A percentile compares a stretch with the other conserved stretches of the same genome.
phyloP scores from a whole-genome alignment of 2,888 invertebrate species.

The Microdon myrmicae region DNA sequence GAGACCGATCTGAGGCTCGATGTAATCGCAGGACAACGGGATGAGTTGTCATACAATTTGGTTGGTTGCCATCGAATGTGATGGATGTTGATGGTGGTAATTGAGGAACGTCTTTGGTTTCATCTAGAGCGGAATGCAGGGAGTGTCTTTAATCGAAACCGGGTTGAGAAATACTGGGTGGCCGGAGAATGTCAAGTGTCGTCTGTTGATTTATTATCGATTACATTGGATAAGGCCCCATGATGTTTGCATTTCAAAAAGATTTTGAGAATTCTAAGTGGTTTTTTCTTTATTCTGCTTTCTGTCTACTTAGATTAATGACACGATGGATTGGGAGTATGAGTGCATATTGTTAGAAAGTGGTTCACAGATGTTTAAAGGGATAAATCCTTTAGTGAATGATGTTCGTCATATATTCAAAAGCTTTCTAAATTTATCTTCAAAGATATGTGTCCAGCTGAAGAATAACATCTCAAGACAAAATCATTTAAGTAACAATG shows the following conservation, averaged over 20 bases:
- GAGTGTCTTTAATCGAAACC: slow-evolving; percentile 28
- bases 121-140: slow-evolving; percentile 19
- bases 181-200: slow-evolving; percentile 25
- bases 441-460: too few species aligned
- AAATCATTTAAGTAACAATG: too few species aligned
- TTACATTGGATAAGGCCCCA: slow-evolving; percentile 29
- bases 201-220: slow-evolving; percentile 42
- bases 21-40: slow-evolving; percentile 1
- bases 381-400: too few species aligned
- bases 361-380: too few species aligned
- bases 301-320: too few species aligned
- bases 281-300: too few species aligned
- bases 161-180: slow-evolving; percentile 1
- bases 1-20: slow-evolving; percentile 42
- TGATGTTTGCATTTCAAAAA: slow-evolving; percentile 8
- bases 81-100: slow-evolving; percentile 35
- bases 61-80: slow-evolving; percentile 22
- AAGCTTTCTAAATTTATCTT: too few species aligned
- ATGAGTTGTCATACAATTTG: slow-evolving; percentile 36
- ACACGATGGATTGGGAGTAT: too few species aligned
- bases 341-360: too few species aligned
- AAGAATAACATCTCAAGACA: too few species aligned
- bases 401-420: too few species aligned
- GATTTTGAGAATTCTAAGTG: neutral
- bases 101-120: slow-evolving; percentile 3